Base-by-base conservation (phyloP, 2,797 vertebrate species). In the Poeciliopsis gracilis region DNA sequence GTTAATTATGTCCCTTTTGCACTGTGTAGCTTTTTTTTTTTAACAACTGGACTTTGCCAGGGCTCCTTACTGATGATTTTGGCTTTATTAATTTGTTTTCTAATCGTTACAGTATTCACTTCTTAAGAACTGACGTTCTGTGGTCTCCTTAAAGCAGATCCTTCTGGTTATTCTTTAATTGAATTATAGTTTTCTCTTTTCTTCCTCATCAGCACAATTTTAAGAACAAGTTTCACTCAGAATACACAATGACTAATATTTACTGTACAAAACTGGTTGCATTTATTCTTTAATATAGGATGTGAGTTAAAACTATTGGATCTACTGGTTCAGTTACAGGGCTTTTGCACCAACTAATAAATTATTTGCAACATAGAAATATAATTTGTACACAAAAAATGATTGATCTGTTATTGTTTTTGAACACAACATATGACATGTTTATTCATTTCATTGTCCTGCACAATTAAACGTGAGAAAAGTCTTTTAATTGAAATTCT, bases 351-450 rank as follows among this genome's bases (percentile, higher is more conserved):
- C 11, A n/a, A 7, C 38, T 69, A 69, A 41, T 45, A 43, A 13
- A 43, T 43, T n/a, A 43, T n/a, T n/a, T 69, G 4, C 38, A 41
- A 43, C n/a, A 25, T n/a, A 69, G 66, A 43, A 43, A 69, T 45
- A n/a, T 13, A 2, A 67, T 67, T 41, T 67, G 10, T 12, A 25
- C 66, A 12, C 25, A 70, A 45, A 70, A 20, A 45, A 25, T 15
- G 15, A 69, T 43, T 43, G 23, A 43, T 5, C 66, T 5, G 41
- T 45, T 28, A 43, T 41, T 43, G 11, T 36, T 69, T 63, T 43
- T 43, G 38, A 69, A 69, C 66, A 43, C 25, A 69, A 43, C 1
- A 61, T 72, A 36, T 66, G 67, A 75, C 43, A 66, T 76, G 7
- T 33, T 23, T 12, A 51, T 53, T 8, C 0, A 67, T 79, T 47